Evolutionary conservation across 2,113 vertebrate species (phyloP).

Genomic region (Lanius ludovicianus): DNA sequence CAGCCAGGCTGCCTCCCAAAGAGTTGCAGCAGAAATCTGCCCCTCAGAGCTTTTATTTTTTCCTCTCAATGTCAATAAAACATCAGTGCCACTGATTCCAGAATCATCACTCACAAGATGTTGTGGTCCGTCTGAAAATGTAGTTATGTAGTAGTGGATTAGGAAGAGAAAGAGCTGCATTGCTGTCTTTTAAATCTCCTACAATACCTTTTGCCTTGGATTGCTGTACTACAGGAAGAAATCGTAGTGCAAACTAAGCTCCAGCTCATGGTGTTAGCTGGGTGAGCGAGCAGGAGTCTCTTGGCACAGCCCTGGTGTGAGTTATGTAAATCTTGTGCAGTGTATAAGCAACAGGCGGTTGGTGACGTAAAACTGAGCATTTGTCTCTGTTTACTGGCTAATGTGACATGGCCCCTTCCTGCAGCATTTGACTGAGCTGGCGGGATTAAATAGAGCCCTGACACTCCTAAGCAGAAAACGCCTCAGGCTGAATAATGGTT

Average conservation of each 20-base stretch:
- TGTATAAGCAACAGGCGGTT: slow-evolving; percentile 28
- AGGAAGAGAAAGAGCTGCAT: background rate
- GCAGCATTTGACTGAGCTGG: slow-evolving; percentile 37
- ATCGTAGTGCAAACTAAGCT: background rate
- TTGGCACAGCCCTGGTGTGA: slow-evolving; percentile 31
- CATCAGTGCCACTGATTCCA: background rate
- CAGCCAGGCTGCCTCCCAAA: background rate
- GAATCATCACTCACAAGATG: background rate
- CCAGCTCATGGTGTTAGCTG: background rate
- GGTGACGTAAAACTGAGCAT: slow-evolving; percentile 50
- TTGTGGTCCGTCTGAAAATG: background rate
- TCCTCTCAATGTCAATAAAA: background rate
- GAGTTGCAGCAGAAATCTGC: background rate
- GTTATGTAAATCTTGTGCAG: slow-evolving; percentile 62
- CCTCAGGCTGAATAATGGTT: slow-evolving; percentile 22
- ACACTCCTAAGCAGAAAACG: slow-evolving; percentile 45
- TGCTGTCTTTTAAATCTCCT: background rate
- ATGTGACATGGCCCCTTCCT: slow-evolving; percentile 38
- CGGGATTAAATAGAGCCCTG: slow-evolving; percentile 66
- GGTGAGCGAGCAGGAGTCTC: slow-evolving; percentile 7
- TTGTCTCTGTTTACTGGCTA: slow-evolving; percentile 61
- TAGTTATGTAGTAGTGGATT: background rate
- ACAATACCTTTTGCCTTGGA: slow-evolving; percentile 1
- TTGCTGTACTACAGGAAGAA: slow-evolving; percentile 12
- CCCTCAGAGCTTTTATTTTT: background rate